Evolutionary conservation across 2,888 invertebrate genomes (phyloP).

Genomic region (Mallateleia sp.): DNA sequence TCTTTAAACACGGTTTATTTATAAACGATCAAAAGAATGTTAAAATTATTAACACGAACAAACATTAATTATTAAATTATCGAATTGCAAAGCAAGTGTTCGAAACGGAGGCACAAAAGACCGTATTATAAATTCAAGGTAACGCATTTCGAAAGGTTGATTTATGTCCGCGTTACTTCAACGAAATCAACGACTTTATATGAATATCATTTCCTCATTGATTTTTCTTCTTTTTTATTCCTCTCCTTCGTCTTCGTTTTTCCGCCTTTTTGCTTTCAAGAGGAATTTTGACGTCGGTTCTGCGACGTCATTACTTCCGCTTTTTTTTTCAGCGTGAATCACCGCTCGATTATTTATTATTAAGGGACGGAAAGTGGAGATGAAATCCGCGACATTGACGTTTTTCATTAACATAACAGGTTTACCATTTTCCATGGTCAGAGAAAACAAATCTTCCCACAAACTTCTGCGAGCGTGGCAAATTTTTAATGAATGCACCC

Average conservation of each 20-base stretch:
- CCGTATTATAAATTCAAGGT: conserved; percentile 33
- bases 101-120: not conserved
- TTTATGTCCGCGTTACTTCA: conserved; percentile 9
- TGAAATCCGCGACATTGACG: conserved; percentile 44
- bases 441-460: conserved; percentile 27
- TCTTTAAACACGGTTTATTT: no score
- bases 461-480: not conserved
- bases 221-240: not conserved
- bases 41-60: not conserved
- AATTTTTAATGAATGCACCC: not conserved
- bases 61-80: not conserved
- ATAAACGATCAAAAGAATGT: no score
- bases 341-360: not conserved
- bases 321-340: conserved; percentile 35
- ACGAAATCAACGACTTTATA: not conserved
- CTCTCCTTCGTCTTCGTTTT: conserved; percentile 3
- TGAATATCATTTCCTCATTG: conserved; percentile 1
- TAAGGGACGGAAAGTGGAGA: conserved; percentile 41
- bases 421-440: conserved; percentile 26
- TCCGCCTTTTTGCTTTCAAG: conserved; percentile 1
- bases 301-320: conserved; percentile 20
- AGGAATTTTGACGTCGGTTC: not conserved
- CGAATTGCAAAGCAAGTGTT: not conserved
- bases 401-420: conserved; percentile 55
- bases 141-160: conserved; percentile 31